Evolutionary conservation across 2,113 vertebrate species (phyloP).

Genomic region (Chlamydotis undulata): DNA sequence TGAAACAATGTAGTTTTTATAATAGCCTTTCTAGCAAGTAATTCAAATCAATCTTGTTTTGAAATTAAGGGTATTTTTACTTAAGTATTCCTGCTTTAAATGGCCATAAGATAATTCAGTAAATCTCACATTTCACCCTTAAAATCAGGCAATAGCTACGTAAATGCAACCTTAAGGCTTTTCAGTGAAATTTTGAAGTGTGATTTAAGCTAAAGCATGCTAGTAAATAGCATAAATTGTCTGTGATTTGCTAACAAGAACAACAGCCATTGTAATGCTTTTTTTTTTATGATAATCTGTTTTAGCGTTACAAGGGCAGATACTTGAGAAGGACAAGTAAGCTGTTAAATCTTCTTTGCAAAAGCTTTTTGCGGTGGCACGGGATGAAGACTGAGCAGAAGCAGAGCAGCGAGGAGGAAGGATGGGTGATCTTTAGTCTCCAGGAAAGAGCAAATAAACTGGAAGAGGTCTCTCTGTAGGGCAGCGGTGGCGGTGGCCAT

Average conservation of each 20-base stretch:
- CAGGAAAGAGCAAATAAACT: neutral
- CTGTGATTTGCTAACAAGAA: slow-evolving; percentile 22
- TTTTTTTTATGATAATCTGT: neutral
- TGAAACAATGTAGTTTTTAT: neutral
- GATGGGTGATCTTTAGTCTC: neutral
- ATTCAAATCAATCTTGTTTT: neutral
- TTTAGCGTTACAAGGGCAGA: neutral
- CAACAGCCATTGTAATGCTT: neutral
- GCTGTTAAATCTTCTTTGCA: neutral
- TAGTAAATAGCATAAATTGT: slow-evolving; percentile 20
- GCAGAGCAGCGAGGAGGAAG: neutral
- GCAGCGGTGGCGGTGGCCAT: neutral
- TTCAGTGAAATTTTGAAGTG: neutral
- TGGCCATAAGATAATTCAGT: neutral
- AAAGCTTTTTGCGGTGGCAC: neutral
- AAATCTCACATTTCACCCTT: neutral
- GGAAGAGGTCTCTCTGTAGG: neutral
- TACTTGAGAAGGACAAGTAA: neutral
- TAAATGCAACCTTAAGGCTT: neutral
- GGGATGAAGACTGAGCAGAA: neutral
- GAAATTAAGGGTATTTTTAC: slow-evolving; percentile 39
- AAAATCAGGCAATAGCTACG: neutral
- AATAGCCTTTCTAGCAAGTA: neutral
- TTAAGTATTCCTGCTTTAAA: neutral
- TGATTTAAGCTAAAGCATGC: neutral